phyloP scores from a whole-genome alignment of 2,113 vertebrate species.

The Lota lota region DNA sequence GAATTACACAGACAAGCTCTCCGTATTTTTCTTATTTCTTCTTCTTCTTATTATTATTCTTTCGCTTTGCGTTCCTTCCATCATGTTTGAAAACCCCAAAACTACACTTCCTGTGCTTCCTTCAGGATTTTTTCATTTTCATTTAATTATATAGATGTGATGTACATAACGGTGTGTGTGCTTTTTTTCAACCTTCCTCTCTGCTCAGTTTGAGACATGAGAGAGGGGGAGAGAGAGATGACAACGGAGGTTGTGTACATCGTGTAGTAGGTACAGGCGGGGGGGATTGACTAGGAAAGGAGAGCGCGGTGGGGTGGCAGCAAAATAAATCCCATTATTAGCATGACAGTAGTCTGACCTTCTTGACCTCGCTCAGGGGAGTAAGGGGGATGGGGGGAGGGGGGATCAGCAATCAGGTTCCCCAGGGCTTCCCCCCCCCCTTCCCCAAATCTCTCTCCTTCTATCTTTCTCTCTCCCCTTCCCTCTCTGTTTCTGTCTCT shows the following conservation, averaged over 20 bases:
- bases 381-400: slow-evolving; percentile 8
- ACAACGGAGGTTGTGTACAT: too few species aligned
- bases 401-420: slow-evolving; percentile 46
- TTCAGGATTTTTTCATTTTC: too few species aligned
- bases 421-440: slow-evolving; percentile 33
- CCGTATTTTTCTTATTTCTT: slow-evolving; percentile 28
- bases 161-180: too few species aligned
- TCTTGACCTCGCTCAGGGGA: slow-evolving; percentile 59
- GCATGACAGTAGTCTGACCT: slow-evolving; percentile 75
- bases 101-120: too few species aligned
- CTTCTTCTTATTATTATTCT: neutral
- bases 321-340: slow-evolving; percentile 74
- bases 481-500: too few species aligned
- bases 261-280: neutral
- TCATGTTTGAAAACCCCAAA: too few species aligned
- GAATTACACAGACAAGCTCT: slow-evolving; percentile 64
- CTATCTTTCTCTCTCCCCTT: too few species aligned
- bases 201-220: too few species aligned
- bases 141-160: too few species aligned
- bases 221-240: too few species aligned
- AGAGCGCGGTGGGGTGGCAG: slow-evolving; percentile 31
- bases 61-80: neutral
- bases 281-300: slow-evolving; percentile 12
- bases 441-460: slow-evolving; percentile 7
- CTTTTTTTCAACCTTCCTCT: too few species aligned